Percentiles rank a stretch among this genome's conserved stretches.
phyloP scores from a whole-genome alignment of 2,888 invertebrate species.

The Taenaris catops region DNA sequence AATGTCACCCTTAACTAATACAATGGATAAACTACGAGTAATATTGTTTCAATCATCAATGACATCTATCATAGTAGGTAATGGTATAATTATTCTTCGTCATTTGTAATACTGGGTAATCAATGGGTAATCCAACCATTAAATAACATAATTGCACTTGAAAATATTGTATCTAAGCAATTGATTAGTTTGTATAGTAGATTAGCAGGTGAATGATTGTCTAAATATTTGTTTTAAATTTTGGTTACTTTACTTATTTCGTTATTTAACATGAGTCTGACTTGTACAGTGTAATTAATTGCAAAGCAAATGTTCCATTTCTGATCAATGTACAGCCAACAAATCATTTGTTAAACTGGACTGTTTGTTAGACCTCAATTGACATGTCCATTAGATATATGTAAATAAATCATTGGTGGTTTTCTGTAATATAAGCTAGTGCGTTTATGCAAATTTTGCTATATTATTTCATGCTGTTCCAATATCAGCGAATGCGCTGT shows the following conservation, averaged over 20 bases:
- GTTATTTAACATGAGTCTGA: slow-evolving; percentile 3
- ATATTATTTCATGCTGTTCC: too few relatives aligned
- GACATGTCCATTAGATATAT: too few relatives aligned
- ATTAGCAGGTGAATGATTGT: not conserved
- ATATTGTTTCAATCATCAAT: not conserved
- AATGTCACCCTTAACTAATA: too few relatives aligned
- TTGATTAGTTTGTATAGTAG: not conserved
- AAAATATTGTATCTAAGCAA: not conserved
- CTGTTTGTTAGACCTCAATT: too few relatives aligned
- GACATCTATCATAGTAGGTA: slow-evolving; percentile 1
- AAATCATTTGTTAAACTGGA: slow-evolving; percentile 1
- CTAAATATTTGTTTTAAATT: not conserved
- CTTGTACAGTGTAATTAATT: too few relatives aligned
- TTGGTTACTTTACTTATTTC: not conserved
- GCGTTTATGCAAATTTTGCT: too few relatives aligned
- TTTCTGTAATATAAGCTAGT: too few relatives aligned
- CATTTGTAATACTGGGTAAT: not conserved
- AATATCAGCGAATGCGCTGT: slow-evolving; percentile 28
- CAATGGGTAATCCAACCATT: not conserved
- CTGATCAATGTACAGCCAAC: not conserved
- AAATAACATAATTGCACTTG: slow-evolving; percentile 1
- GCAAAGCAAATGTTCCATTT: not conserved
- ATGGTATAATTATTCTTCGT: not conserved
- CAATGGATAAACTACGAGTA: too few relatives aligned
- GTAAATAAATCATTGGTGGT: too few relatives aligned